A percentile compares a stretch with the other conserved stretches of the same genome.
Evolutionary conservation across 2,113 vertebrate species (phyloP).

Genomic region (Panurus biarmicus): DNA sequence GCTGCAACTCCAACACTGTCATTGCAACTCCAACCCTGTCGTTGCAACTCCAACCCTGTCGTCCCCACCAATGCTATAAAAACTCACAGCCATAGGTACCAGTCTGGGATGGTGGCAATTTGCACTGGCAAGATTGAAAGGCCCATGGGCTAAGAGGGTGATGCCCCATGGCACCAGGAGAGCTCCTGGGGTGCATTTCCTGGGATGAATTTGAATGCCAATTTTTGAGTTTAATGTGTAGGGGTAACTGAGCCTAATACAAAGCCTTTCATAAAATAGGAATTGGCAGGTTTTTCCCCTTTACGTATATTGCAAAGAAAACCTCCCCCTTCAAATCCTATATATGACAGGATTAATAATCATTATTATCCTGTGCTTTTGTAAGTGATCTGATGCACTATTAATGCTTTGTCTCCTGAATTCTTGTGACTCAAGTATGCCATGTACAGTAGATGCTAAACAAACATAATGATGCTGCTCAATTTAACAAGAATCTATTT

Average conservation of each 20-base stretch:
- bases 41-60: not conserved
- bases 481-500: not conserved
- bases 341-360: not conserved
- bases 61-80: rapidly evolving
- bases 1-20: not conserved
- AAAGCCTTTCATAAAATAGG: not conserved
- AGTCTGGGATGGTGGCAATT: not conserved
- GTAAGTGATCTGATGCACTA: not conserved
- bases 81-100: rapidly evolving
- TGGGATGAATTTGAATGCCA: not conserved
- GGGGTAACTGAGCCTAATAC: not conserved
- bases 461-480: not conserved
- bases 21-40: not conserved
- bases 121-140: not conserved
- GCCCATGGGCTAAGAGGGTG: not conserved
- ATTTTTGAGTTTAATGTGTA: not conserved
- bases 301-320: not conserved
- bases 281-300: not conserved
- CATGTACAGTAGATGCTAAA: not conserved
- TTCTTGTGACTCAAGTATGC: not conserved
- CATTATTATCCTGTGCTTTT: not conserved
- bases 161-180: not conserved
- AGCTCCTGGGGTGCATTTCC: not conserved
- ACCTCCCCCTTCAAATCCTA: not conserved
- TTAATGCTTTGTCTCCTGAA: not conserved